A percentile compares a stretch with the other conserved stretches of the same genome.
Evolutionary conservation across 2,888 invertebrate species (phyloP).

Genomic region (Geophilus truncorum): DNA sequence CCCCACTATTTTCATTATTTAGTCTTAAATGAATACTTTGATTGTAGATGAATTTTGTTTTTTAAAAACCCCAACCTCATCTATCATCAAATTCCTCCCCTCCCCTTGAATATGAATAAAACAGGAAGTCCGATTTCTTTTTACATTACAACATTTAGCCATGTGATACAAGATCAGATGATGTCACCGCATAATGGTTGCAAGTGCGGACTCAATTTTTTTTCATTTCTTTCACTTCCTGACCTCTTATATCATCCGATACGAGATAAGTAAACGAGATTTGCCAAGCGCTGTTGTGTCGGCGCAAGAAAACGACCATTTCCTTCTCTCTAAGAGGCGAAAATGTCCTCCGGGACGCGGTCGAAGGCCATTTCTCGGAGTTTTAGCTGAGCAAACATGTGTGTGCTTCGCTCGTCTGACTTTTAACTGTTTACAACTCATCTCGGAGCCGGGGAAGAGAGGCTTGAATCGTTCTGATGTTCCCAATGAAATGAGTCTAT

Average conservation of each 20-base stretch:
- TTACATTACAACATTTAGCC: background rate
- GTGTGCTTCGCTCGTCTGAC: background rate
- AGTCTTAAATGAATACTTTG: too few species aligned
- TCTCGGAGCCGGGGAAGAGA: background rate
- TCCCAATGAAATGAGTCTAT: background rate
- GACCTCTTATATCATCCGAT: conserved; percentile 5
- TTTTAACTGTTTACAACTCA: conserved; percentile 13
- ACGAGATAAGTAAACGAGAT: background rate
- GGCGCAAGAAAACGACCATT: background rate
- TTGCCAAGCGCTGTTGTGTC: background rate
- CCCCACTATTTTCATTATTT: background rate
- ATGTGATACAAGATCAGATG: background rate
- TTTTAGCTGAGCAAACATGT: background rate
- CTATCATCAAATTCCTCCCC: background rate
- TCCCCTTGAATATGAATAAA: background rate
- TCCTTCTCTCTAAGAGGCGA: conserved; percentile 10
- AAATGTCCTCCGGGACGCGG: conserved; percentile 18
- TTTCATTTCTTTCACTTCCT: background rate
- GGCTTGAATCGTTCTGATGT: background rate
- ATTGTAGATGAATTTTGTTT: too few species aligned
- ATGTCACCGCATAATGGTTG: background rate
- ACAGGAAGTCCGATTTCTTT: background rate
- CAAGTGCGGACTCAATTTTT: background rate
- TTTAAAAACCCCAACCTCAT: too few species aligned
- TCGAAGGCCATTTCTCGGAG: background rate